Conservation (phyloP, 1,140 invertebrate species). For the Andricus grossulariae region DNA sequence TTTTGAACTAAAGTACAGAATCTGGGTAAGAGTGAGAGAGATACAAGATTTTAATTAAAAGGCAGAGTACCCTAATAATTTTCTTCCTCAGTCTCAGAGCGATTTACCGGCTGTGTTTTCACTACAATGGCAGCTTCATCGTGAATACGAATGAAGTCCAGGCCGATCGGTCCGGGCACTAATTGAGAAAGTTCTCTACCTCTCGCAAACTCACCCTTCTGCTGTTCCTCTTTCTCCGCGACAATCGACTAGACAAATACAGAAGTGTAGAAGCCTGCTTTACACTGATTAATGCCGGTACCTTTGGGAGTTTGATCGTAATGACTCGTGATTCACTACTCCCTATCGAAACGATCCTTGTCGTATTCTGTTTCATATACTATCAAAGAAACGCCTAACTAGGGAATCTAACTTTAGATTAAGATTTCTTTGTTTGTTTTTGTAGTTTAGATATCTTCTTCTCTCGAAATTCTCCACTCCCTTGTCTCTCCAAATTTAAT, state of each 20-base stretch:
- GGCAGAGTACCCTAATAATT: slow-evolving; percentile 3
- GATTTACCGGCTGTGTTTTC: slow-evolving; percentile 38
- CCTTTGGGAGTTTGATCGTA: slow-evolving; percentile 42
- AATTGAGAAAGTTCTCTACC: slow-evolving; percentile 61
- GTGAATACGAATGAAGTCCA: slow-evolving; percentile 61
- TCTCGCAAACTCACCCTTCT: slow-evolving; percentile 32
- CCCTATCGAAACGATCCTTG: slow-evolving; percentile 22
- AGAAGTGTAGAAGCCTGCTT: slow-evolving; percentile 16
- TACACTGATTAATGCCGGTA: slow-evolving; percentile 48
- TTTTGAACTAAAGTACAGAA: too few species aligned
- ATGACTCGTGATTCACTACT: slow-evolving; percentile 37
- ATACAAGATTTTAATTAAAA: slow-evolving; percentile 13
- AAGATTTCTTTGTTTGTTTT: not conserved
- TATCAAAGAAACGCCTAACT: not conserved
- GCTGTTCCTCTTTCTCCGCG: slow-evolving; percentile 22
- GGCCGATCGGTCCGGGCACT: slow-evolving; percentile 57
- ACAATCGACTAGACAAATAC: slow-evolving; percentile 24
- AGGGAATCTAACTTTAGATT: not conserved
- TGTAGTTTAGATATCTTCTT: not conserved
- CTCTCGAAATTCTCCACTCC: not conserved
- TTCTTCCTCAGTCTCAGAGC: not conserved
- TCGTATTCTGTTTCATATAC: slow-evolving; percentile 3
- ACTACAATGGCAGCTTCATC: slow-evolving; percentile 51
- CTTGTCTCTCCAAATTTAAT: not conserved
- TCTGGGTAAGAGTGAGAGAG: not conserved